Percentiles rank a stretch among this genome's conserved stretches.
Conservation (phyloP, 1,140 invertebrate species). For the Lepidurus packardi region DNA sequence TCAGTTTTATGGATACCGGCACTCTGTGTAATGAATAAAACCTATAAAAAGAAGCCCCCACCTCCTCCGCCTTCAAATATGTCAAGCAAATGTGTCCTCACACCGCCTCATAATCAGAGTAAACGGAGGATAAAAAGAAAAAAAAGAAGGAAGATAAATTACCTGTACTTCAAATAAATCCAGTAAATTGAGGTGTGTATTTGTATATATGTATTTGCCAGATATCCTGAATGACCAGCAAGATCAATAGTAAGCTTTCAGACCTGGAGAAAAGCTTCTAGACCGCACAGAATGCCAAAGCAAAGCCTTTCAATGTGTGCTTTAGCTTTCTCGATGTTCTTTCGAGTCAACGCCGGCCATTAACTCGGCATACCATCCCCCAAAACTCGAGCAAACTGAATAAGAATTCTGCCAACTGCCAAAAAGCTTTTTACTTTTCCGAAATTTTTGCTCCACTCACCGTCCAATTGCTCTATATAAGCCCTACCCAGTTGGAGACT, state of each 20-base stretch:
- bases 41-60: neutral
- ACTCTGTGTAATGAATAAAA: neutral
- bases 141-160: neutral
- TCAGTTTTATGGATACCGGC: neutral
- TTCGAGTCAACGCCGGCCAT: neutral
- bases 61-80: neutral
- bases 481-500: too few relatives aligned
- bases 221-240: neutral
- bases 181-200: neutral
- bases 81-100: neutral
- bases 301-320: conserved; percentile 8
- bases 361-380: neutral
- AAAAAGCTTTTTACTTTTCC: too few relatives aligned
- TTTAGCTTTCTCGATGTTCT: neutral
- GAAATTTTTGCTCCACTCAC: too few relatives aligned
- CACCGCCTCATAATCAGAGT: neutral
- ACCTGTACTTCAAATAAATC: too few relatives aligned
- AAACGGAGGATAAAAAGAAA: neutral
- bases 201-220: conserved; percentile 6
- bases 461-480: too few relatives aligned
- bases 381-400: too few relatives aligned
- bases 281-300: neutral
- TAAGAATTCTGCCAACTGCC: too few relatives aligned
- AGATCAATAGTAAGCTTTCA: conserved; percentile 1
- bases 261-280: conserved; percentile 4